Conservation (phyloP, 2,797 vertebrate genomes). For the Acanthurus leucopareius region DNA sequence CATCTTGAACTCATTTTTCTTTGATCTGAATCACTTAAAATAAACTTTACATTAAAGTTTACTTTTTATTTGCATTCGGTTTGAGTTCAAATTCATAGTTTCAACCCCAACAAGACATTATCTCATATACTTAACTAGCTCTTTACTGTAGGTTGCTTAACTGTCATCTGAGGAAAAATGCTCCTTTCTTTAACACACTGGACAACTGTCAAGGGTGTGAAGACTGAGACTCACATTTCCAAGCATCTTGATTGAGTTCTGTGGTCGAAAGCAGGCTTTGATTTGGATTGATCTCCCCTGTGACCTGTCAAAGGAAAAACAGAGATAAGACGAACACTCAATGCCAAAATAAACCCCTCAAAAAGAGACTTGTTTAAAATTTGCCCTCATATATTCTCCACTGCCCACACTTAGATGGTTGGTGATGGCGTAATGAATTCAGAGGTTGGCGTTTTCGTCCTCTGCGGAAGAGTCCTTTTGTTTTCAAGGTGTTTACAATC, state of each 20-base stretch:
- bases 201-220: too few relatives aligned
- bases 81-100: conserved; percentile 1
- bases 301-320: too few relatives aligned
- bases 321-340: too few relatives aligned
- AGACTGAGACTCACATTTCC: too few relatives aligned
- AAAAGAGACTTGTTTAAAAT: conserved; percentile 11
- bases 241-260: too few relatives aligned
- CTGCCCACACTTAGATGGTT: background rate
- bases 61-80: background rate
- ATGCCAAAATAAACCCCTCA: conserved; percentile 5
- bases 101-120: background rate
- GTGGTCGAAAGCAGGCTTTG: too few relatives aligned
- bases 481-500: conserved; percentile 15
- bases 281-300: too few relatives aligned
- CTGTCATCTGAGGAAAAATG: background rate
- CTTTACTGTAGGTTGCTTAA: background rate
- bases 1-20: conserved; percentile 7
- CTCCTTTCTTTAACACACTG: background rate
- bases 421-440: conserved; percentile 5
- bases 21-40: conserved; percentile 10
- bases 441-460: conserved; percentile 8
- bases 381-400: background rate
- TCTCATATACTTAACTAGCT: background rate
- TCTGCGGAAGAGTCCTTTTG: conserved; percentile 3
- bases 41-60: background rate